Evolutionary conservation across 64 coral and sea anemone species (phyloP).

Genomic region (Astreopora myriophthalma): DNA sequence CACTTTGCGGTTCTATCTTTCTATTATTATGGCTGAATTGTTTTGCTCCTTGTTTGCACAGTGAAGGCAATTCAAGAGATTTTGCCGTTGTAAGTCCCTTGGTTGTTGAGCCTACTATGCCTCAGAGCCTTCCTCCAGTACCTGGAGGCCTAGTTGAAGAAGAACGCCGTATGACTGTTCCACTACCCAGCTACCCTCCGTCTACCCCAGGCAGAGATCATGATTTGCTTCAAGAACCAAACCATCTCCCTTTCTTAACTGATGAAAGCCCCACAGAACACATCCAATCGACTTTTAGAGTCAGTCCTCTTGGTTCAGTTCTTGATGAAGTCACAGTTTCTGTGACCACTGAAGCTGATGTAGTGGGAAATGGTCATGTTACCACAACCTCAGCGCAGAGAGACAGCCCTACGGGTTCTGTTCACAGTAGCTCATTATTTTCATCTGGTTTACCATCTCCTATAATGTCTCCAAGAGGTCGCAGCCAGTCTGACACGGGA

Average conservation of each 20-base stretch:
- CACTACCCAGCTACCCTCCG: neutral
- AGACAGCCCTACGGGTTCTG: conserved; percentile 7
- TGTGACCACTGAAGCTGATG: neutral
- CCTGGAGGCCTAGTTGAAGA: neutral
- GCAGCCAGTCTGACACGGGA: neutral
- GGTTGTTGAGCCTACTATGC: neutral
- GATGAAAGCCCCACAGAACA: neutral
- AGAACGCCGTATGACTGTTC: neutral
- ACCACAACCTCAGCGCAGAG: neutral
- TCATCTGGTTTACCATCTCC: conserved; percentile 43
- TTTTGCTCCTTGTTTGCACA: no score
- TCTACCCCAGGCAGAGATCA: neutral
- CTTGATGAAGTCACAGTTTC: neutral
- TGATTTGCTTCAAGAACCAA: neutral
- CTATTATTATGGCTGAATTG: no score
- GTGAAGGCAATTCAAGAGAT: neutral
- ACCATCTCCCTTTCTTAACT: neutral
- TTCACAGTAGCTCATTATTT: conserved; percentile 41
- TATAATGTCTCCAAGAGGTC: conserved; percentile 37
- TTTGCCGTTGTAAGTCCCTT: neutral
- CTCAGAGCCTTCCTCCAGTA: neutral
- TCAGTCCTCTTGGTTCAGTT: conserved; percentile 38
- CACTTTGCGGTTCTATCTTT: no score
- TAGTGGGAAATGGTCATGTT: neutral
- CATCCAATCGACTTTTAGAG: neutral